Evolutionary conservation across 2,113 vertebrate genomes (phyloP), one percentile per base, ranked within the genome.

Genomic region (Trinectes maculatus): DNA sequence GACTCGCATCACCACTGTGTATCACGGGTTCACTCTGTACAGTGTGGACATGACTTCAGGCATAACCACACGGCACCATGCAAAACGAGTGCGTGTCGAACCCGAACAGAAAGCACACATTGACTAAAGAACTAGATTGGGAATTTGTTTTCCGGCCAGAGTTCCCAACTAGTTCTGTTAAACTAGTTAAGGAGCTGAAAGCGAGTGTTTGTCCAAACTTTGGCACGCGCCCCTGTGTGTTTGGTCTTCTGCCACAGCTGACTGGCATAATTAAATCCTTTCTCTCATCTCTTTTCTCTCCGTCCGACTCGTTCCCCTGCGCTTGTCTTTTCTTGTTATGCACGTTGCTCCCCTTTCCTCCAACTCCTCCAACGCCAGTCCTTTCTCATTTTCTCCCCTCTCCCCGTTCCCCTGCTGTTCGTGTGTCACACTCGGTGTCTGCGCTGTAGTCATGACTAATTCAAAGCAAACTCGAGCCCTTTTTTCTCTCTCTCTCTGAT

Each of bases 401-500:
- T 28, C 34, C 52, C 37, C 49, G 40, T 71, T 60, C 62, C 48
- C 68, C 26, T 37, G 76, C 68, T 74, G 65, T 64, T 70, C 26
- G 51, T 64, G 83, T 83, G 85, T 84, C 75, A 80, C 57, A 46
- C 47, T 19, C 47, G 78, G 70, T 52, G 58, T 54, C 58, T 58
- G 60, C 26, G 4, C 57, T 39, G 64, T 55, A 63, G 68, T 82
- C 71, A 79, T 89, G 65, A 74, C 58, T 82, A 75, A 83, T 89
- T 86, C 83, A 89, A 69, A 71, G 75, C 26, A 44, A 82, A 67
- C 70, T 60, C 21, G 49, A 12, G 34, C 55, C 52, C 57, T 78
- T 67, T 47, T 75, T 86, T 76, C 53, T 31, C 10, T 26, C 25
- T 28, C 29, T 8, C 53, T 65, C 62, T 55, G 61, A 69, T 72